Evolutionary conservation across 2,888 invertebrate genomes (phyloP), one percentile per base, ranked within the genome.

Genomic region (Catocala sponsa): DNA sequence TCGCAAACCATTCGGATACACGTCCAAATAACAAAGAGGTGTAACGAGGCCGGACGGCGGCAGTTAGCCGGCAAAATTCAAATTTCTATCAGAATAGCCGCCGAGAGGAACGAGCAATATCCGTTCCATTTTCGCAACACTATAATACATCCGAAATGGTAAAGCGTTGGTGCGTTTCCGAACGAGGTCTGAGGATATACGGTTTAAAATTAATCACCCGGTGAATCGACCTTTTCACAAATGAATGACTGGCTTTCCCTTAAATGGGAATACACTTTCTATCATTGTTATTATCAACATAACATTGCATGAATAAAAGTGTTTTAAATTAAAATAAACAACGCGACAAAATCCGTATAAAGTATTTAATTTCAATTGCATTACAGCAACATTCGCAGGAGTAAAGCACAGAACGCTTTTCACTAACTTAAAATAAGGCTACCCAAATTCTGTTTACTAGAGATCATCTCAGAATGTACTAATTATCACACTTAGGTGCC

Each of bases 111-210:
- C 91, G 86, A 87, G 91, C 91, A 89, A 92, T 93, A 92, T 94
- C 94, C 94, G 94, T 92, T 94, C 92, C 84, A 91, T 88, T 94
- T 94, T 94, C 93, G 94, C 94, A 94, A 94, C 84, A 82, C 79
- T 69, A 63, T 66, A 71, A 64, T 66, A 71, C 82, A 83, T 86
- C 85, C 85, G 85, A 84, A 85, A 84, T 83, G 82, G 86, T 81
- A 82, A 38, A 80, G 91, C 91, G 90, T 86, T 91, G 88, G 86
- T 84, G 89, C 91, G 91, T 90, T 89, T 82, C 88, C 82, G 80
- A 84, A 85, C 86, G 84, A 81, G 85, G 15, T 49, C 48, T 59
- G 65, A 78, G 76, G 78, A 78, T 79, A 71, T 61, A 77, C 71
- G 78, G 70, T 79, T 71, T 59, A 50, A 54, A 78, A 67, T 72